Percentiles rank a stretch among this genome's conserved stretches.
Evolutionary conservation across 2,888 invertebrate species (phyloP).

Genomic region (Drosophila cognata): DNA sequence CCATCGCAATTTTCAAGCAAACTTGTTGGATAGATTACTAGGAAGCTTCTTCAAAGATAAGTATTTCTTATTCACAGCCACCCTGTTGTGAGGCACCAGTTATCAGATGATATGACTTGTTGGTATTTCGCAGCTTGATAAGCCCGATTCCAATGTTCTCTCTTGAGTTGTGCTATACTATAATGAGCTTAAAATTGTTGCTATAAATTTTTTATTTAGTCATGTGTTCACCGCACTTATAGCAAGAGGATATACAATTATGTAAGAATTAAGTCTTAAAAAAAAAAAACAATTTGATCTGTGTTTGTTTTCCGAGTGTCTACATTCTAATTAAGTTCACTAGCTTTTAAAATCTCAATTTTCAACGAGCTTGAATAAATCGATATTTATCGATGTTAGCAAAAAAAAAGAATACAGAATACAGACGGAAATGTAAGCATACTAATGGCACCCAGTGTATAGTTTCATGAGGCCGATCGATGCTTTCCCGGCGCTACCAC

Average conservation of each 20-base stretch:
- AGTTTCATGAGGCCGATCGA: conserved; percentile 1
- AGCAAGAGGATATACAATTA: neutral
- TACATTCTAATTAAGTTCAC: neutral
- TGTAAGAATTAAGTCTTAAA: neutral
- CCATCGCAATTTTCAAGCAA: neutral
- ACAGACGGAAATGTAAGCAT: too few relatives aligned
- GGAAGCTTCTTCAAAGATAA: neutral
- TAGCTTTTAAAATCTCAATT: neutral
- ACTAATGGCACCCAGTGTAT: neutral
- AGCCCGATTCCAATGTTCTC: too few relatives aligned
- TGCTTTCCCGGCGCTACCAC: conserved; percentile 4
- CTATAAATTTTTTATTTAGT: neutral
- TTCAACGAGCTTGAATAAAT: neutral
- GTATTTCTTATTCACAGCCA: neutral
- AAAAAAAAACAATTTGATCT: neutral
- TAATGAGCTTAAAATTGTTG: neutral
- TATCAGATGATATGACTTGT: too few relatives aligned
- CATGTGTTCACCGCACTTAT: neutral
- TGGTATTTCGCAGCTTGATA: too few relatives aligned
- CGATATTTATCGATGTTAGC: neutral
- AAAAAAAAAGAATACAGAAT: neutral
- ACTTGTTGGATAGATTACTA: neutral
- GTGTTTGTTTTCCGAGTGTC: neutral
- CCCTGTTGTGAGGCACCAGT: too few relatives aligned
- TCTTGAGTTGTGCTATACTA: too few relatives aligned